These are phyloP conservation scores for Pygocentrus nattereri DNA, from an alignment of 2,797 vertebrate genomes.

Conservation along the genomic window DNA sequence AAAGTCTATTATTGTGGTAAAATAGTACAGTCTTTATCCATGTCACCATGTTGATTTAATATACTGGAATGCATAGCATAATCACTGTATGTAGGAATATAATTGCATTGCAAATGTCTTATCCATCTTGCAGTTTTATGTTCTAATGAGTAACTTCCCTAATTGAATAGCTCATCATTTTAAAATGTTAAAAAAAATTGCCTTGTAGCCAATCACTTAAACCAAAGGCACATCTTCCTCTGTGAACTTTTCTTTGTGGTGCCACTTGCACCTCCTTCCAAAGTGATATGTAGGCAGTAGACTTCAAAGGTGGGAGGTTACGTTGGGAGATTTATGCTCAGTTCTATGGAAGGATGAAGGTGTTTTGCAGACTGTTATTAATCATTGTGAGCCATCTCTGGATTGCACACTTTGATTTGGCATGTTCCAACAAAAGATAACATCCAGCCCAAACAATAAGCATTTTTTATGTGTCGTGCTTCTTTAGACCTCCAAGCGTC, in stretches of 20 bases:
- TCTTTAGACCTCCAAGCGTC: constrained; percentile 9
- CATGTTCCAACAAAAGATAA: constrained; percentile 35
- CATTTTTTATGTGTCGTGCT: constrained; percentile 31
- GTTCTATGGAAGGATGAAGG: not conserved
- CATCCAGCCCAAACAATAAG: constrained; percentile 21
- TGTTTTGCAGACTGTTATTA: constrained; percentile 10
- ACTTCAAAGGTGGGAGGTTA: not conserved
- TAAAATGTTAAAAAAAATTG: not conserved
- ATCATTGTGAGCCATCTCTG: not conserved
- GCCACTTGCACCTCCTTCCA: constrained; percentile 4
- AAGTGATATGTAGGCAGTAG: not conserved
- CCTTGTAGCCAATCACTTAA: too few relatives aligned
- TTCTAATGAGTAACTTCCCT: too few relatives aligned
- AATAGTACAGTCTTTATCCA: too few relatives aligned
- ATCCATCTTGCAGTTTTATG: too few relatives aligned
- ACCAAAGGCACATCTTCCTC: not conserved
- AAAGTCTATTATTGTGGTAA: too few relatives aligned
- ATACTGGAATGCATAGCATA: too few relatives aligned
- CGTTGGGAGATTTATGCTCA: constrained; percentile 18
- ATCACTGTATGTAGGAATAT: too few relatives aligned
- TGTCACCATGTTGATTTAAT: too few relatives aligned
- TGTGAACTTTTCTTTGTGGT: not conserved
- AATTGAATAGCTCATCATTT: too few relatives aligned
- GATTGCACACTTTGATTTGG: constrained; percentile 33
- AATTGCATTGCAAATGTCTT: too few relatives aligned